Conservation (phyloP, 2,113 vertebrate species). For the Saguinus imperator region DNA sequence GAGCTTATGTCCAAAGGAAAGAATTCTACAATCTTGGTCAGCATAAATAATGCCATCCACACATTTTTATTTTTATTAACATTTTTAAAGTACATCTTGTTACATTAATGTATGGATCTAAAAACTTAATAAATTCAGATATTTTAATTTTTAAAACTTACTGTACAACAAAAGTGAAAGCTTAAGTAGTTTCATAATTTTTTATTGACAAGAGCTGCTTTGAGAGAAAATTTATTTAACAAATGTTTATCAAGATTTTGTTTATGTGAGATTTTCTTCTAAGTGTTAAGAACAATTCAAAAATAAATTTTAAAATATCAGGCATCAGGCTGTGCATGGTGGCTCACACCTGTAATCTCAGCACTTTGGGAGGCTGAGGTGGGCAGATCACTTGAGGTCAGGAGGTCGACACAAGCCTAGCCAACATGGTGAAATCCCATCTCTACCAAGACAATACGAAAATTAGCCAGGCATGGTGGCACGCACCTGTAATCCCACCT, state of each 20-base stretch:
- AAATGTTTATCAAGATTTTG: neutral
- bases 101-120: neutral
- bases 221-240: constrained; percentile 18
- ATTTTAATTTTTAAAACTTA: neutral
- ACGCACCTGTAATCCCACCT: too few relatives aligned
- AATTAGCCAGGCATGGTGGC: too few relatives aligned
- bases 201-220: constrained; percentile 15
- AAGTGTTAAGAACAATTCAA: constrained; percentile 18
- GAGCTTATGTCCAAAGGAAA: neutral
- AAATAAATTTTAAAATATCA: neutral
- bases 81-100: neutral
- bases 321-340: too few relatives aligned
- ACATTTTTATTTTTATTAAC: neutral
- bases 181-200: neutral
- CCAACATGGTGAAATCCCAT: too few relatives aligned
- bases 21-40: neutral
- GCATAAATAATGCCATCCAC: neutral
- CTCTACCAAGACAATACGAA: too few relatives aligned
- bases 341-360: too few relatives aligned
- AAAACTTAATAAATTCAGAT: constrained; percentile 37
- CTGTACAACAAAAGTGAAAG: neutral
- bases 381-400: too few relatives aligned
- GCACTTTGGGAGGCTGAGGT: too few relatives aligned
- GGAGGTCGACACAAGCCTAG: too few relatives aligned
- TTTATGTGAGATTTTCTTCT: neutral